Conservation (phyloP, 2,888 invertebrate species). For the Tillus elongatus region DNA sequence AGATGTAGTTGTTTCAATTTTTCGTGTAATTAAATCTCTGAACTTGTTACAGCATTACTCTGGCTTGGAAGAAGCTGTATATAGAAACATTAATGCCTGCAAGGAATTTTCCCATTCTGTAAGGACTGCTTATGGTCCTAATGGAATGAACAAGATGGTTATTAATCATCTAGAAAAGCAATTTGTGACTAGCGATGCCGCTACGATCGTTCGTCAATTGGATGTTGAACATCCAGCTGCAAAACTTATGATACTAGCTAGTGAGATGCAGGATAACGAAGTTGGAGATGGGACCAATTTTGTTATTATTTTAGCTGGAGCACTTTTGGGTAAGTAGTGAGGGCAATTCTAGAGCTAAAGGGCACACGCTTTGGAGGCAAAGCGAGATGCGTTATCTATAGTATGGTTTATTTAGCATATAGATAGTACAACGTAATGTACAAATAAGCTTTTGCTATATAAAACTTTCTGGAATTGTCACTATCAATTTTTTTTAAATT, state of each 20-base stretch:
- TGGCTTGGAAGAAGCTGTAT: constrained; percentile 96
- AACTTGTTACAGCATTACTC: constrained; percentile 62
- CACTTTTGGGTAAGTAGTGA: constrained; percentile 57
- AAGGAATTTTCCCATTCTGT: constrained; percentile 91
- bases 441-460: too few relatives aligned
- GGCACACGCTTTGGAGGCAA: too few relatives aligned
- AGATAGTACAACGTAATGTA: too few relatives aligned
- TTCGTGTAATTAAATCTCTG: too few relatives aligned
- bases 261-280: constrained; percentile 97
- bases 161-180: constrained; percentile 98
- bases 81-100: constrained; percentile 90
- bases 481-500: too few relatives aligned
- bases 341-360: too few relatives aligned
- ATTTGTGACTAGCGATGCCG: constrained; percentile 98
- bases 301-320: constrained; percentile 89
- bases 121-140: constrained; percentile 93
- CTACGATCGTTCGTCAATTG: constrained; percentile 90
- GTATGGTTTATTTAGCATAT: too few relatives aligned
- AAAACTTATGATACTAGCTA: constrained; percentile 89
- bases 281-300: constrained; percentile 99
- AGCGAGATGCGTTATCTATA: too few relatives aligned
- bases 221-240: constrained; percentile 99
- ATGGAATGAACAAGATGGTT: constrained; percentile 99
- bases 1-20: too few relatives aligned
- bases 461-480: too few relatives aligned